These are phyloP conservation scores for Drosophila neonasuta DNA, from an alignment of 2,888 invertebrate genomes.

Conservation along the genomic window DNA sequence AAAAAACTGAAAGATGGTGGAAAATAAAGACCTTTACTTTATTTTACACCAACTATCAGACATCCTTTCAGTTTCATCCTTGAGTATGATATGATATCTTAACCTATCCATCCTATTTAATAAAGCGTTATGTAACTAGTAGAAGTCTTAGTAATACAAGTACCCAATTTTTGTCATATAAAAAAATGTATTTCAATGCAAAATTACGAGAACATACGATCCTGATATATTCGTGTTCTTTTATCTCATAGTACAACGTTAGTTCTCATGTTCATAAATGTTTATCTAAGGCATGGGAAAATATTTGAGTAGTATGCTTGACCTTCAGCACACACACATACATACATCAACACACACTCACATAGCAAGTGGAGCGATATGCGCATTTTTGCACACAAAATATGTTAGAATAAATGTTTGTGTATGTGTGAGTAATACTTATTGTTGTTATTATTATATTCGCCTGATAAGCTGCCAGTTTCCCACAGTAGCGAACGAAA, in stretches of 20 bases:
- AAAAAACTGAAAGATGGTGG: no score
- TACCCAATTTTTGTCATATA: no score
- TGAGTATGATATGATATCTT: no score
- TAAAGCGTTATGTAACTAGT: no score
- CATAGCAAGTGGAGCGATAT: conserved; percentile 30
- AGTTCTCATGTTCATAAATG: conserved; percentile 7
- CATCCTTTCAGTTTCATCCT: no score
- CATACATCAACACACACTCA: conserved; percentile 10
- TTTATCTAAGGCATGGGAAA: conserved; percentile 44
- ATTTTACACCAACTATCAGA: no score
- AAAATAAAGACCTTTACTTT: no score
- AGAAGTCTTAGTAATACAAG: no score
- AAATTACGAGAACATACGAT: no score
- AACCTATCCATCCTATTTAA: no score
- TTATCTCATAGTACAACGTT: not conserved
- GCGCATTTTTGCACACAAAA: conserved; percentile 31
- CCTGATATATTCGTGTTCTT: not conserved
- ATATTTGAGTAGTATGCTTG: conserved; percentile 28
- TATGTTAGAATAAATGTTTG: not conserved
- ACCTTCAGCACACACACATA: conserved; percentile 30
- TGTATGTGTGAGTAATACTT: not conserved
- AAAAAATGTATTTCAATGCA: no score
- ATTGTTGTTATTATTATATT: conserved; percentile 18
- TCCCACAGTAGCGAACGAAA: conserved; percentile 42
- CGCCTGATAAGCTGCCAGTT: conserved; percentile 45